phyloP scores from a whole-genome alignment of 2,888 invertebrate species.

The Lepetodrilus schrolli region DNA sequence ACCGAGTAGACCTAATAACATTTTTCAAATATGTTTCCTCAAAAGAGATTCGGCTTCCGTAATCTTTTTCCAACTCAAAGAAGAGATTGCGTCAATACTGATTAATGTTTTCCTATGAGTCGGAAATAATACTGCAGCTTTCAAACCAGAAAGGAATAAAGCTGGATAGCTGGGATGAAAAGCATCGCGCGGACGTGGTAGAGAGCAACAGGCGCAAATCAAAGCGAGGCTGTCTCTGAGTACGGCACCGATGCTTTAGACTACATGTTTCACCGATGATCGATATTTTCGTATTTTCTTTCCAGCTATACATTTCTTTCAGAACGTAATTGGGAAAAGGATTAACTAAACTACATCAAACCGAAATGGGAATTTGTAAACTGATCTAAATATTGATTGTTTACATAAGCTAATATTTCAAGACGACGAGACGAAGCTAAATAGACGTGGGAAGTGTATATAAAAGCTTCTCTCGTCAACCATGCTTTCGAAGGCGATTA shows the following conservation, averaged over 20 bases:
- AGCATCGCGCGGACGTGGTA: not conserved
- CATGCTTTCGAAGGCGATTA: not conserved
- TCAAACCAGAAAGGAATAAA: slow-evolving; percentile 9
- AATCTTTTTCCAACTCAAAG: not conserved
- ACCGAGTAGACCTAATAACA: not conserved
- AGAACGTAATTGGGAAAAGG: slow-evolving; percentile 22
- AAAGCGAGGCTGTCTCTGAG: not conserved
- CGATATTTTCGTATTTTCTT: slow-evolving; percentile 9
- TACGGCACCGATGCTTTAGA: not conserved
- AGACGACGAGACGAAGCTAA: not conserved
- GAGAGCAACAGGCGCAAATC: slow-evolving; percentile 12
- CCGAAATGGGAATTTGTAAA: slow-evolving; percentile 18
- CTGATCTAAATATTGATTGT: slow-evolving; percentile 25
- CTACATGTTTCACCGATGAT: not conserved
- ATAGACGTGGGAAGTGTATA: not conserved
- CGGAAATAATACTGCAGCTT: slow-evolving; percentile 4
- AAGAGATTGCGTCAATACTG: not conserved
- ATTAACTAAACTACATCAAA: slow-evolving; percentile 17
- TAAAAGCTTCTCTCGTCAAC: not conserved
- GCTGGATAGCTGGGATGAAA: not conserved
- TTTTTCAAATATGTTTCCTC: slow-evolving; percentile 20
- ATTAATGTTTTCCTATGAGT: slow-evolving; percentile 23
- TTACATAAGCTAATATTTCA: not conserved
- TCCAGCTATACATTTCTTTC: slow-evolving; percentile 5
- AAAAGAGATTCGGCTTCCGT: not conserved